Evolutionary conservation across 2,888 invertebrate genomes (phyloP).

Genomic region (Tribolium freemani): DNA sequence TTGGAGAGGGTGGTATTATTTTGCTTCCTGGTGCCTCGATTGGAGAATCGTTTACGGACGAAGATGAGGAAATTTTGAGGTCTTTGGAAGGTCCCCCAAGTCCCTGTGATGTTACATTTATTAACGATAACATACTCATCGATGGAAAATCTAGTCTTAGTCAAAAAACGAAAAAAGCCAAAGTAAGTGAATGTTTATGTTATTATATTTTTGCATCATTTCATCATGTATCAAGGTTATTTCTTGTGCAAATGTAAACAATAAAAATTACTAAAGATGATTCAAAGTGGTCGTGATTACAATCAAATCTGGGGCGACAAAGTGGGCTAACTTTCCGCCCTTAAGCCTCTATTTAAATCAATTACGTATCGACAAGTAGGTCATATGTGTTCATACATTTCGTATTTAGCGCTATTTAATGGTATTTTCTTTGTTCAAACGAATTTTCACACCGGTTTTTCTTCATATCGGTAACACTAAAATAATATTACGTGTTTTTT

Average conservation of each 20-base stretch:
- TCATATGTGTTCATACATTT: not conserved
- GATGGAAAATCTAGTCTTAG: slow-evolving; percentile 89
- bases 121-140: slow-evolving; percentile 91
- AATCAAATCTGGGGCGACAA: not conserved
- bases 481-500: no score
- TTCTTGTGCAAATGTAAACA: not conserved
- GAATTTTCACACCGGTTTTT: no score
- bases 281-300: no score
- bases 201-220: not conserved
- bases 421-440: no score
- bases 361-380: not conserved
- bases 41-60: slow-evolving; percentile 75
- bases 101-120: slow-evolving; percentile 86
- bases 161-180: slow-evolving; percentile 55
- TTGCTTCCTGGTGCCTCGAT: slow-evolving; percentile 73
- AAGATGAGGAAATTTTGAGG: slow-evolving; percentile 72
- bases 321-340: not conserved
- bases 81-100: slow-evolving; percentile 78
- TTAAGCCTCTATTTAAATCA: not conserved
- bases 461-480: no score
- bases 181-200: slow-evolving; percentile 48
- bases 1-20: slow-evolving; percentile 75
- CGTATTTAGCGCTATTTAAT: no score
- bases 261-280: not conserved
- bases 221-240: not conserved